A percentile compares a stretch with the other conserved stretches of the same genome.
These are phyloP conservation scores for Petrocephalus microphthalmus DNA, from an alignment of 2,113 vertebrate species.

Conservation along the genomic window DNA sequence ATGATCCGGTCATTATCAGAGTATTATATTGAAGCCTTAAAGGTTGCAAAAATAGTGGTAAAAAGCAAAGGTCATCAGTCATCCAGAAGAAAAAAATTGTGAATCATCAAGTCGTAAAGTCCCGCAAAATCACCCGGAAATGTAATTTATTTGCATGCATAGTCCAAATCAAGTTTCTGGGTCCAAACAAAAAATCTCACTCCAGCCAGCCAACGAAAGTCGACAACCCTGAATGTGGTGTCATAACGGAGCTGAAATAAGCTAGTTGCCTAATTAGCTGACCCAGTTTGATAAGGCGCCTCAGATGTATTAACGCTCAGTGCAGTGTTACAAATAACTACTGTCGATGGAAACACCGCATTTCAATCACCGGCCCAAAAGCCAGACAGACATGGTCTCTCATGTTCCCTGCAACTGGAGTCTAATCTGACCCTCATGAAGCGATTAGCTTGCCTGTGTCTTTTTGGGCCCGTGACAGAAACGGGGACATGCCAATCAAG, in stretches of 20 bases:
- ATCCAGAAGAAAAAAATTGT: no score
- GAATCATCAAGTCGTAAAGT: no score
- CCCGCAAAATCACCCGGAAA: no score
- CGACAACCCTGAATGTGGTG: conserved; percentile 40
- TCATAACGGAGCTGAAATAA: conserved; percentile 64
- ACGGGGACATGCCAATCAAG: background rate
- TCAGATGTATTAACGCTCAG: conserved; percentile 63
- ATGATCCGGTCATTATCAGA: no score
- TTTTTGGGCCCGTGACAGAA: background rate
- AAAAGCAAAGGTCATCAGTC: no score
- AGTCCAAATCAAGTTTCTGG: no score
- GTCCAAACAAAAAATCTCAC: no score
- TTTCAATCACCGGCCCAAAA: conserved; percentile 64
- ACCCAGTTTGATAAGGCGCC: conserved; percentile 70
- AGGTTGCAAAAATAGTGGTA: no score
- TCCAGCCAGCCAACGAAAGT: no score
- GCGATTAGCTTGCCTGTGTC: background rate
- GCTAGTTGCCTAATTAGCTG: conserved; percentile 74
- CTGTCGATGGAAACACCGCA: conserved; percentile 48
- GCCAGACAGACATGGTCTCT: conserved; percentile 50
- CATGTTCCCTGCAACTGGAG: conserved; percentile 10
- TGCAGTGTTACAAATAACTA: conserved; percentile 58
- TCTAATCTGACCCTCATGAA: background rate
- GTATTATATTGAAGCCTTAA: no score
- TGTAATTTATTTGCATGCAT: no score